A percentile compares a stretch with the other conserved stretches of the same genome.
Conservation (phyloP, 1,140 invertebrate genomes). For the Grapholita molesta region DNA sequence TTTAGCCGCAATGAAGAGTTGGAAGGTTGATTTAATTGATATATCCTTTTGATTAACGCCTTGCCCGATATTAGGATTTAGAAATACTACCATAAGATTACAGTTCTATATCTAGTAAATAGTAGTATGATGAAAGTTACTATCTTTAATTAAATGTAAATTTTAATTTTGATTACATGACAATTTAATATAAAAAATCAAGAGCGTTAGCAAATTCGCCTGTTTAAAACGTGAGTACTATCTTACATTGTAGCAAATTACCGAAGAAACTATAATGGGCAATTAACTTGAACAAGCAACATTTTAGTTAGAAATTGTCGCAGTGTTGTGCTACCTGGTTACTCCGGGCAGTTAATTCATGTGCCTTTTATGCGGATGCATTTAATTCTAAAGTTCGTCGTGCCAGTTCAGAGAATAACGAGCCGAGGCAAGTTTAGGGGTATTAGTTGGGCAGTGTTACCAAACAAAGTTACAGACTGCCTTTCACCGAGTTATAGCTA, state of each 20-base stretch:
- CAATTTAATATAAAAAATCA: too few species aligned
- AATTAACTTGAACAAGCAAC: background rate
- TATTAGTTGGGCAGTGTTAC: background rate
- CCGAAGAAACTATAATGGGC: background rate
- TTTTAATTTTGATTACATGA: too few species aligned
- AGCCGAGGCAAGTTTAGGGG: background rate
- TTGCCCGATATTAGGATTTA: background rate
- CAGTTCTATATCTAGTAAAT: background rate
- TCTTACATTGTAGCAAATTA: background rate
- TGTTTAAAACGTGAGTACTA: too few species aligned
- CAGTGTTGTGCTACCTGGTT: background rate
- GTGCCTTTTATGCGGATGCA: background rate
- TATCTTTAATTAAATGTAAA: too few species aligned
- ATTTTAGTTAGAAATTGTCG: conserved; percentile 4
- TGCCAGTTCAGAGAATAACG: background rate
- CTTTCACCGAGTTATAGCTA: background rate
- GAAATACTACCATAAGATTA: background rate
- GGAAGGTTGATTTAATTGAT: background rate
- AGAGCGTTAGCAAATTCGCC: too few species aligned
- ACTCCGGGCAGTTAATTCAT: background rate
- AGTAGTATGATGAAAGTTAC: too few species aligned
- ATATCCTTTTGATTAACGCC: background rate
- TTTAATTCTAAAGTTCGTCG: conserved; percentile 5
- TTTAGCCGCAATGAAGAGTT: background rate
- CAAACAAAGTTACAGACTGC: background rate